Percentiles rank a stretch among this genome's conserved stretches.
These are phyloP conservation scores for Sesamia nonagrioides DNA, from an alignment of 1,140 invertebrate genomes.

Conservation along the genomic window DNA sequence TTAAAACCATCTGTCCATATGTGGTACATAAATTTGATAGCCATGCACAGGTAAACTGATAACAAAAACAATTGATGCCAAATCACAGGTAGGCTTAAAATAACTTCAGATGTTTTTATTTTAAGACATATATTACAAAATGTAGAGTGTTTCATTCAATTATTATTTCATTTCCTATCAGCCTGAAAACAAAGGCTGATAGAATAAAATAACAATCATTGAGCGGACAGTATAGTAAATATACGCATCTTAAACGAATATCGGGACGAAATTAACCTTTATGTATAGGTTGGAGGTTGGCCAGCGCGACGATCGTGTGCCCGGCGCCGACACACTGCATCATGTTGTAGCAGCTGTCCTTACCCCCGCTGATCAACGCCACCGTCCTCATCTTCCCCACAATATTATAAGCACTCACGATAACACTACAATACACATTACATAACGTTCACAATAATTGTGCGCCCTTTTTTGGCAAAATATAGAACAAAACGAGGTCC, in stretches of 20 bases:
- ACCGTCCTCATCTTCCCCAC: conserved; percentile 93
- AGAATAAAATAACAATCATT: background rate
- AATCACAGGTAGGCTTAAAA: conserved; percentile 43
- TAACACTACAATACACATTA: conserved; percentile 73
- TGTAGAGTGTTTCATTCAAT: background rate
- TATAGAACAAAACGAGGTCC: conserved; percentile 75
- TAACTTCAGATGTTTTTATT: conserved; percentile 41
- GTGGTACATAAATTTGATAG: background rate
- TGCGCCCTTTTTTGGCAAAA: conserved; percentile 72
- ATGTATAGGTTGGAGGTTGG: conserved; percentile 96
- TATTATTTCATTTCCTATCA: background rate
- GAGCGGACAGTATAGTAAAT: conserved; percentile 2
- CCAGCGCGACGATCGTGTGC: conserved; percentile 98
- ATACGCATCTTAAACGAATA: conserved; percentile 62
- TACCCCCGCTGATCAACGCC: conserved; percentile 98
- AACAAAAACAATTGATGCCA: conserved; percentile 42
- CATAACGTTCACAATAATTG: conserved; percentile 82
- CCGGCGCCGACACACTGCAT: conserved; percentile 98
- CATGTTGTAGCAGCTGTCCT: conserved; percentile 99
- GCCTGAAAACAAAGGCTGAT: too few relatives aligned
- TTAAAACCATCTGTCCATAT: too few relatives aligned
- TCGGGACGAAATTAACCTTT: conserved; percentile 89
- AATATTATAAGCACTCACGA: conserved; percentile 65
- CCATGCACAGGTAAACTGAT: conserved; percentile 28
- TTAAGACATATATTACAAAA: conserved; percentile 41